These are phyloP conservation scores for Varroa destructor DNA, from an alignment of 1,140 invertebrate genomes.

Conservation along the genomic window DNA sequence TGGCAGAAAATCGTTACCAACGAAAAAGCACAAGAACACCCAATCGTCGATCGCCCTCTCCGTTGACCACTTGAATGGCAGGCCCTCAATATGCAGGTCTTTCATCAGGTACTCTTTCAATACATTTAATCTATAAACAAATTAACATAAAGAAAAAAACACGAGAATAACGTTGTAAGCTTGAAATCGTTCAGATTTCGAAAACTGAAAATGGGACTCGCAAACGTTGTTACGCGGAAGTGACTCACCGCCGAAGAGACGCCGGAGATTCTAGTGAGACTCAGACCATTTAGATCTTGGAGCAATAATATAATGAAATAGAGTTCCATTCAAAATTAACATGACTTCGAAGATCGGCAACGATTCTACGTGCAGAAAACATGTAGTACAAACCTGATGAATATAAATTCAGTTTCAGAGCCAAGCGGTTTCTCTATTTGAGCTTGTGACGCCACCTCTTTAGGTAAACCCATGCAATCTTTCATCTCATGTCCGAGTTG, in stretches of 20 bases:
- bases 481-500: slow-evolving; percentile 62
- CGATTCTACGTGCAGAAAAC: background rate
- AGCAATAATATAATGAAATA: too few species aligned
- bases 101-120: slow-evolving; percentile 84
- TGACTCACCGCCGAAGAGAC: too few species aligned
- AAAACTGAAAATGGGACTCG: too few species aligned
- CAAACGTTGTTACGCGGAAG: too few species aligned
- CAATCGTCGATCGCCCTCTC: slow-evolving; percentile 90
- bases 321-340: too few species aligned
- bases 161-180: background rate
- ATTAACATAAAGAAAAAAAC: slow-evolving; percentile 34
- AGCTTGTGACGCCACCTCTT: slow-evolving; percentile 18
- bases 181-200: too few species aligned
- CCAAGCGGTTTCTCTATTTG: slow-evolving; percentile 48
- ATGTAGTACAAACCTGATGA: slow-evolving; percentile 47
- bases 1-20: slow-evolving; percentile 97
- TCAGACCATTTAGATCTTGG: too few species aligned
- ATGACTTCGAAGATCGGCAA: too few species aligned
- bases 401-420: slow-evolving; percentile 66
- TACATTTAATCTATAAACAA: slow-evolving; percentile 56
- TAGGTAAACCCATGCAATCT: slow-evolving; percentile 64
- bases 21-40: slow-evolving; percentile 99
- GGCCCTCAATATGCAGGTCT: slow-evolving; percentile 78
- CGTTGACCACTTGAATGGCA: slow-evolving; percentile 55
- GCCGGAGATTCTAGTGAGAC: too few species aligned